Evolutionary conservation across 1,140 invertebrate species (phyloP).

Genomic region (Tenebrio molitor): DNA sequence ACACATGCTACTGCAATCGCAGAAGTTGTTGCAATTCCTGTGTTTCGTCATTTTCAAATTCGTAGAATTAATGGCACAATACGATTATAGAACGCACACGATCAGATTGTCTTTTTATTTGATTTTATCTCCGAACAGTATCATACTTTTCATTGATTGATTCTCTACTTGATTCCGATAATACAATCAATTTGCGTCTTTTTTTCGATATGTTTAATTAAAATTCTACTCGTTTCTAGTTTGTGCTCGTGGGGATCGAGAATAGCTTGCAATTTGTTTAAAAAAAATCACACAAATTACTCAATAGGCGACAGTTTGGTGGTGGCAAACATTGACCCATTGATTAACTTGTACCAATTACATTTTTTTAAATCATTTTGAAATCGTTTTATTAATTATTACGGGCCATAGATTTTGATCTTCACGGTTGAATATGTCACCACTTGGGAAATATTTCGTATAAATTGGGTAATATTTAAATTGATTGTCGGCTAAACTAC

Average conservation of each 20-base stretch:
- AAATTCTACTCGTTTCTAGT: slow-evolving; percentile 24
- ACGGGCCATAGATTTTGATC: slow-evolving; percentile 29
- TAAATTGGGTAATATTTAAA: slow-evolving; percentile 13
- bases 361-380: slow-evolving; percentile 16
- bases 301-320: slow-evolving; percentile 19
- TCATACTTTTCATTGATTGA: neutral
- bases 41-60: too few relatives aligned
- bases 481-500: slow-evolving; percentile 13
- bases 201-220: slow-evolving; percentile 17
- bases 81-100: too few relatives aligned
- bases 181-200: too few relatives aligned
- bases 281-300: slow-evolving; percentile 33
- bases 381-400: slow-evolving; percentile 37
- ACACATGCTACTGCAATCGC: too few relatives aligned
- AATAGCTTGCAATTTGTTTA: slow-evolving; percentile 24
- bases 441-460: slow-evolving; percentile 7
- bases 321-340: slow-evolving; percentile 34
- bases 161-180: too few relatives aligned
- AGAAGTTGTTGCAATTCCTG: too few relatives aligned
- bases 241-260: slow-evolving; percentile 7
- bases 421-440: slow-evolving; percentile 22
- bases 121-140: neutral
- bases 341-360: slow-evolving; percentile 32
- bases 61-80: too few relatives aligned
- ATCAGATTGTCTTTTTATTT: too few relatives aligned